A percentile compares a stretch with the other conserved stretches of the same genome.
phyloP scores from a whole-genome alignment of 2,888 invertebrate genomes.

The Therioaphis trifolii region DNA sequence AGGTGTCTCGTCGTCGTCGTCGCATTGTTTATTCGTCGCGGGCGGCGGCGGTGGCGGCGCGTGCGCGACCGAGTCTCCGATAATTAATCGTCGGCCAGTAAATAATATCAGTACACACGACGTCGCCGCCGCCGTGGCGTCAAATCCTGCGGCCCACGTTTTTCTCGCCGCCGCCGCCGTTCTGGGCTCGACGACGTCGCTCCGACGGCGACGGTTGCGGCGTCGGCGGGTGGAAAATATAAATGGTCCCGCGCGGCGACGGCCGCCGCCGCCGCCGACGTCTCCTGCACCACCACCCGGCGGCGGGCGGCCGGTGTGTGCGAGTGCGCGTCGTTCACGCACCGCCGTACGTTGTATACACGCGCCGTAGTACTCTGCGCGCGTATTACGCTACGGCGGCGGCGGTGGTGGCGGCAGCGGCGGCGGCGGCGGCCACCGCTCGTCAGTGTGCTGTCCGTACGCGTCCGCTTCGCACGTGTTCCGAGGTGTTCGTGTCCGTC shows the following conservation, averaged over 20 bases:
- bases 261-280: constrained; percentile 52
- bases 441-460: constrained; percentile 53
- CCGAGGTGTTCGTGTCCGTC: not conserved
- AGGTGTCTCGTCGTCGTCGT: constrained; percentile 67
- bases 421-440: constrained; percentile 21
- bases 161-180: constrained; percentile 37
- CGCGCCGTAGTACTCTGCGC: not conserved
- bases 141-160: constrained; percentile 57
- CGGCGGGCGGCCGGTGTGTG: constrained; percentile 47
- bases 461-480: constrained; percentile 53
- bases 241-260: constrained; percentile 56
- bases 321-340: constrained; percentile 42
- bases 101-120: constrained; percentile 54
- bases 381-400: constrained; percentile 17
- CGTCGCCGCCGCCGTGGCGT: constrained; percentile 52
- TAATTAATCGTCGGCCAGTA: constrained; percentile 59
- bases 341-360: not conserved
- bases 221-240: constrained; percentile 46
- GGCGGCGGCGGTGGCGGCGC: constrained; percentile 64
- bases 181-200: constrained; percentile 30
- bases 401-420: not conserved
- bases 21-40: constrained; percentile 67
- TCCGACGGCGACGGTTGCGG: not conserved
- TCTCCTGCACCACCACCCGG: not conserved
- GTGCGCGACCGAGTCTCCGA: constrained; percentile 23